Base-by-base conservation (phyloP, 1,140 invertebrate species). In the Polypedilum pembai region DNA sequence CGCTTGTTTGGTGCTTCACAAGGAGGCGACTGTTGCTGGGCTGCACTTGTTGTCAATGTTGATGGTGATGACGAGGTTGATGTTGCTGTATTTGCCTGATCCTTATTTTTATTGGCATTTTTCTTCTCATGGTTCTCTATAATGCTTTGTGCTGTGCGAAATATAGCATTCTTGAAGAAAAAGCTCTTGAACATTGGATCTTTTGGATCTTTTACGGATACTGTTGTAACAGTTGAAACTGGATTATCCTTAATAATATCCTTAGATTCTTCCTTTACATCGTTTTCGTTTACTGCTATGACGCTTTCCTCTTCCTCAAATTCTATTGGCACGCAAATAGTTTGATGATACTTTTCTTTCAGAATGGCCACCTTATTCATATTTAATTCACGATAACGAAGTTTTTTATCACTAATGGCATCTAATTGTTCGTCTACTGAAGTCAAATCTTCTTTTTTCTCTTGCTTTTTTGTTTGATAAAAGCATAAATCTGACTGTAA, bases 71-170 rank as follows among this genome's bases (percentile, higher is more conserved):
- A 12, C 8, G 45, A 56, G 15, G 3, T 63, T 5, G 56, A 41
- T 56, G 76, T 75, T 7, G 33, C 21, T 18, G 15, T 56, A 33
- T 33, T 33, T 12, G 41, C 7, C 73, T 63, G 72, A 40, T 76
- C 74, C n/a, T 78, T 82, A 65, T 80, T 80, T 73, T 82, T 82
- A 69, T 80, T 78, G 2, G 81, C 80, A 76, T 80, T 81, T 75
- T 82, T 82, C 72, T 82, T 82, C 74, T 82, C 81, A 69, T 82
- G 81, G 74, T 82, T 82, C 40, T 82, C 81, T 5, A 82, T 81
- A 3, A 82, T 82, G 75, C 81, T 82, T 41, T 82, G 81, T 8
- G 81, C 81, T 8, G 81, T 82, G 21, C 81, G 81, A 72, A 82
- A 82, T n/a, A 82, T 82, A 3, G 81, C 81, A 75, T 82, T 82